Evolutionary conservation across 2,797 vertebrate species (phyloP), one percentile per base, ranked within the genome.

Genomic region (Ambastaia sidthimunki): DNA sequence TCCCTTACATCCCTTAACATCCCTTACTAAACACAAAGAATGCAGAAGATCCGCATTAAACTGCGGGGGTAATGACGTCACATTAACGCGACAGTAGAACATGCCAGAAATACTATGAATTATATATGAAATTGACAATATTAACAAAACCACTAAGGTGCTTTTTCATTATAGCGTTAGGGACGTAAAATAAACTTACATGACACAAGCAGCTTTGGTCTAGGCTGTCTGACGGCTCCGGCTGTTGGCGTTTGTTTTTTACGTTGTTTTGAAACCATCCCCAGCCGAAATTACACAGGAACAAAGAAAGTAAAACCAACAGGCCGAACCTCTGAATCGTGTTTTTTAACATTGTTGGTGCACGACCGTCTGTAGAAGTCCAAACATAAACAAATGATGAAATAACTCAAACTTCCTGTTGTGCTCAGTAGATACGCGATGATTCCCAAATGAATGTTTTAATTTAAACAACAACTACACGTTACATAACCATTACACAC

Each of bases 171-270:
- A 1, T 1, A 15, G 6, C 9, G 11, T n/a, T 9, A 21, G 23
- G 15, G 4, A 28, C 3, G 1, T 6, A 2, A n/a, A 1, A 4
- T 34, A 13, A 3, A 91, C 93, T 90, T 82, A 94, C 93, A 0
- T 94, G 93, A 74, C 94, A 94, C 48, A 94, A 90, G 83, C 93
- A 94, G 90, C 90, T 94, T 80, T 94, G 94, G 74, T 94, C 93
- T 60, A 57, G 85, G 31, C 37, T 81, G 71, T 88, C 85, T 1
- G 78, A 2, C 3, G 44, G 65, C 37, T 88, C 82, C 71, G 72
- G 78, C 37, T 85, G 82, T 54, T 89, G 86, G 12, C 83, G 89
- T 34, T 81, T 76, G 0, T 86, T 78, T 19, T 89, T 81, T 0
- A 4, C 76, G 85, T 63, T 76, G 70, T 86, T 81, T 6, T 89